phyloP scores from a whole-genome alignment of 2,113 vertebrate genomes.

The Gopherus evgoodei region DNA sequence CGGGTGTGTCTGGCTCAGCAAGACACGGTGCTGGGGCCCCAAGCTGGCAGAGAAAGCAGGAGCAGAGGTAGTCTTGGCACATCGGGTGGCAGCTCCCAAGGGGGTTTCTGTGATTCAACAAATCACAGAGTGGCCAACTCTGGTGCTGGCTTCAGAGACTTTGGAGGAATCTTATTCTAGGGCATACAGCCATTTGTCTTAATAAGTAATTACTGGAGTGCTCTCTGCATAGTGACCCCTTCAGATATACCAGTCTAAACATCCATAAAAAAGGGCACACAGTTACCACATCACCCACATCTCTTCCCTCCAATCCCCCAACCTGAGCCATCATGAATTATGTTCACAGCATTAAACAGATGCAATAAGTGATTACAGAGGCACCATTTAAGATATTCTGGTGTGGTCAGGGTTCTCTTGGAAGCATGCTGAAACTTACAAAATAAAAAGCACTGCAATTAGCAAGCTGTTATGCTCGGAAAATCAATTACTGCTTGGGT shows the following conservation, averaged over 20 bases:
- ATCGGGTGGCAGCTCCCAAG: no score
- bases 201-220: not conserved
- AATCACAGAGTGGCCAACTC: not conserved
- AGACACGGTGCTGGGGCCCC: no score
- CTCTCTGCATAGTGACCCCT: not conserved
- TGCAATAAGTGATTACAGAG: slow-evolving; percentile 20
- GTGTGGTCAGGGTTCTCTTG: slow-evolving; percentile 14
- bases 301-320: fast-evolving
- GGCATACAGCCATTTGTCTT: not conserved
- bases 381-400: not conserved
- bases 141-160: not conserved
- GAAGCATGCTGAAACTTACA: not conserved
- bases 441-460: slow-evolving; percentile 24
- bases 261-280: not conserved
- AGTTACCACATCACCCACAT: not conserved
- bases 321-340: not conserved
- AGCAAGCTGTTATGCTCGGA: slow-evolving; percentile 29
- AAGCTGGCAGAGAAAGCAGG: no score
- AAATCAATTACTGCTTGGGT: slow-evolving; percentile 20
- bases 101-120: no score
- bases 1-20: no score
- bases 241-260: not conserved
- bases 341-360: slow-evolving; percentile 21
- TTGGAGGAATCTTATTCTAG: not conserved
- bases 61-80: no score